Conservation (phyloP, 1,140 invertebrate genomes). For the Paralvinella palmiformis region DNA sequence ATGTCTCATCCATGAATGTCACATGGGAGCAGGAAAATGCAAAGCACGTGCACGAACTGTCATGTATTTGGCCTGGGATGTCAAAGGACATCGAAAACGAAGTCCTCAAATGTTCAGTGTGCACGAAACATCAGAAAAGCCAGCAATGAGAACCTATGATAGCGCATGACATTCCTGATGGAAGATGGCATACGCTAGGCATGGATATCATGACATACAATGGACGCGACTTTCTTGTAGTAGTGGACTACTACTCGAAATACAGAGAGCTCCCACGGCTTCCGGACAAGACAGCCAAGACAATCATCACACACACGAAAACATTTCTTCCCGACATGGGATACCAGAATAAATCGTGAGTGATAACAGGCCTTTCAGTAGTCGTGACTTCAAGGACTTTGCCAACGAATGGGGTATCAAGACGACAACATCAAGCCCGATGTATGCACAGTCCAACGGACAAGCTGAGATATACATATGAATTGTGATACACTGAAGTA, state of each 20-base stretch:
- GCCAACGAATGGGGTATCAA: conserved; percentile 14
- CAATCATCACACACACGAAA: conserved; percentile 19
- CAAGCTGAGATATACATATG: too few species aligned
- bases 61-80: conserved; percentile 30
- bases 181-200: conserved; percentile 1
- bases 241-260: conserved; percentile 31
- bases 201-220: background rate
- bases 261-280: conserved; percentile 24
- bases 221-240: conserved; percentile 19
- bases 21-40: conserved; percentile 24
- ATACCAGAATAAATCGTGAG: conserved; percentile 27
- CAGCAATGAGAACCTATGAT: background rate
- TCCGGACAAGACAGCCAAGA: conserved; percentile 13
- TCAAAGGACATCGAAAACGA: conserved; percentile 26
- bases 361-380: conserved; percentile 26
- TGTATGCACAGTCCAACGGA: conserved; percentile 11
- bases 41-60: conserved; percentile 15
- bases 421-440: conserved; percentile 10
- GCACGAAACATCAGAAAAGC: conserved; percentile 17
- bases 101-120: too few species aligned
- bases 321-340: conserved; percentile 24
- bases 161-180: background rate
- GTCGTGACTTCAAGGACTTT: conserved; percentile 10
- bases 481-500: too few species aligned
- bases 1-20: conserved; percentile 23